A percentile compares a stretch with the other conserved stretches of the same genome.
These are phyloP conservation scores for Centropristis striata DNA, from an alignment of 2,113 vertebrate genomes.

Conservation along the genomic window DNA sequence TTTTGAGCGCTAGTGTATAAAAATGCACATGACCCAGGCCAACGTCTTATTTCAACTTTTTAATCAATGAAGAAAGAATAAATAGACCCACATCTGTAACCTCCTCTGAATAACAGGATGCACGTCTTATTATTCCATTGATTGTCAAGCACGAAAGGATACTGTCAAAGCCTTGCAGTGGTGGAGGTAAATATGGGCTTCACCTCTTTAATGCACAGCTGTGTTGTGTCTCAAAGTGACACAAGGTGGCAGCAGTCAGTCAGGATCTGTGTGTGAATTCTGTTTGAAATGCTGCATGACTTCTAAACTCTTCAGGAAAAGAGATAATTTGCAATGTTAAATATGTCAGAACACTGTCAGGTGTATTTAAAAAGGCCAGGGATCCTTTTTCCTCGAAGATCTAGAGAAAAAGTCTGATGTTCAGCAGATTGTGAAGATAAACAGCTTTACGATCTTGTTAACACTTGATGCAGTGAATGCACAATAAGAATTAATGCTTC, in stretches of 20 bases:
- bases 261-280: conserved; percentile 2
- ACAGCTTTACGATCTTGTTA: conserved; percentile 27
- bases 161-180: neutral
- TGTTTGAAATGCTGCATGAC: conserved; percentile 13
- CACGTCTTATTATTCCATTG: neutral
- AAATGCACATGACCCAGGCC: neutral
- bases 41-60: neutral
- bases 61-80: neutral
- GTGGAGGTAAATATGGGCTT: neutral
- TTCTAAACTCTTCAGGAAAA: conserved; percentile 7
- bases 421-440: conserved; percentile 1
- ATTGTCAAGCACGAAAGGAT: neutral
- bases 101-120: neutral
- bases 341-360: neutral
- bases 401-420: neutral
- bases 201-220: neutral
- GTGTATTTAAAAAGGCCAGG: neutral
- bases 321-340: neutral
- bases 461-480: conserved; percentile 33
- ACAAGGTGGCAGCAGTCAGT: conserved; percentile 80
- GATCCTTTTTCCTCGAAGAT: neutral
- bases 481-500: conserved; percentile 34
- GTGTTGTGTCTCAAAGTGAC: conserved; percentile 10
- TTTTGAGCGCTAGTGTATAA: too few species aligned
- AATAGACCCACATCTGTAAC: neutral